A percentile compares a stretch with the other conserved stretches of the same genome.
phyloP scores from a whole-genome alignment of 2,797 vertebrate genomes.

The Anguilla megastoma region DNA sequence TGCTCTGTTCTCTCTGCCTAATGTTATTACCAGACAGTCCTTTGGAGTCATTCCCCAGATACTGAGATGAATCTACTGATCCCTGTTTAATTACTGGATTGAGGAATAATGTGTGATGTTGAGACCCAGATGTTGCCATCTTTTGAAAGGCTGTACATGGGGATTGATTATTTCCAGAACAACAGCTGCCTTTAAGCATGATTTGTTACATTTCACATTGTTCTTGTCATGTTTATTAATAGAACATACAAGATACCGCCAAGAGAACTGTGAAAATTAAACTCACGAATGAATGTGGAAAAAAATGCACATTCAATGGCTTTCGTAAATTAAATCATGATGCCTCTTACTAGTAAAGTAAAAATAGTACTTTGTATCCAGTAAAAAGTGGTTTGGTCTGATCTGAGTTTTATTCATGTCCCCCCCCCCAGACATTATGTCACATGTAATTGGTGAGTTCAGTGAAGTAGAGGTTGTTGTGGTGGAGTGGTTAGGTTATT shows the following conservation, averaged over 20 bases:
- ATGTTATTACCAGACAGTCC: neutral
- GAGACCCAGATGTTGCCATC: neutral
- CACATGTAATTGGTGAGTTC: neutral
- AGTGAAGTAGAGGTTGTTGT: neutral
- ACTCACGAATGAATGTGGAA: neutral
- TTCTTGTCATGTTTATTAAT: neutral
- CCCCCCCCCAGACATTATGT: neutral
- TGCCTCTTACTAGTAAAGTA: neutral
- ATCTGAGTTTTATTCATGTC: neutral
- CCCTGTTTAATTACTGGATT: slow-evolving; percentile 6
- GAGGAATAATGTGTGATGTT: neutral
- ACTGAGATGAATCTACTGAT: neutral
- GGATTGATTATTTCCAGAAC: neutral
- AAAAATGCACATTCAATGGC: neutral
- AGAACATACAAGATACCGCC: neutral
- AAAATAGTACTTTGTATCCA: neutral
- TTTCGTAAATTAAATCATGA: neutral
- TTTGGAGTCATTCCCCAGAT: neutral
- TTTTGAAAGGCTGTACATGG: neutral
- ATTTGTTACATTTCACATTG: neutral
- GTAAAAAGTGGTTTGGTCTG: neutral
- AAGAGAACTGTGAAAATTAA: neutral
- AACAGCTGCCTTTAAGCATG: neutral
- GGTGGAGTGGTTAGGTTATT: neutral
- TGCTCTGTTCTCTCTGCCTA: neutral